Evolutionary conservation across 2,113 vertebrate species (phyloP).

Genomic region (Phaetusa simplex): DNA sequence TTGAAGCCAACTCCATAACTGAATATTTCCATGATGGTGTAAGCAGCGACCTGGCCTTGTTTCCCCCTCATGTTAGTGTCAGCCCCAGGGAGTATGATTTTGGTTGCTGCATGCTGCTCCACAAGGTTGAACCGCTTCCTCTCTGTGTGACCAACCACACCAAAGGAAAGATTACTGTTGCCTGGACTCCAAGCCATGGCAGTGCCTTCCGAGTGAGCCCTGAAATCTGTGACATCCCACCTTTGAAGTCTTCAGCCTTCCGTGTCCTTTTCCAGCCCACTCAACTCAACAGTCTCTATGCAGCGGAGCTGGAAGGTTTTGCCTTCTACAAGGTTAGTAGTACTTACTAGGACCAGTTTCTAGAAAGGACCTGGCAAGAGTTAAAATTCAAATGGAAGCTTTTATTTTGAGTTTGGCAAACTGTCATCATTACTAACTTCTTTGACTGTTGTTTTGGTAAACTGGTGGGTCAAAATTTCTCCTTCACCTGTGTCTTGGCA

Average conservation of each 20-base stretch:
- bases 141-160: constrained; percentile 88
- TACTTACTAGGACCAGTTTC: neutral
- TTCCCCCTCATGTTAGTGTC: constrained; percentile 76
- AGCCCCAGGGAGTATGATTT: constrained; percentile 82
- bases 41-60: constrained; percentile 29
- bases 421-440: neutral
- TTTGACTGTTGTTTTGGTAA: neutral
- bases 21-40: constrained; percentile 75
- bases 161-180: constrained; percentile 80
- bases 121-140: constrained; percentile 26
- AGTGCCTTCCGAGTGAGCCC: constrained; percentile 82
- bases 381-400: neutral
- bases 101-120: constrained; percentile 62
- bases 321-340: constrained; percentile 83
- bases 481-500: neutral
- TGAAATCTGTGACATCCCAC: constrained; percentile 75
- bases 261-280: constrained; percentile 81
- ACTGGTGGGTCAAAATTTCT: neutral
- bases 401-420: neutral
- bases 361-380: neutral
- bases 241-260: constrained; percentile 84
- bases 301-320: constrained; percentile 88
- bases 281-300: constrained; percentile 77
- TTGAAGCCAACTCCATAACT: constrained; percentile 53
- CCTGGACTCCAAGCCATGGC: constrained; percentile 77